Base-by-base conservation (phyloP, 2,113 vertebrate species). In the Urocolius indicus region DNA sequence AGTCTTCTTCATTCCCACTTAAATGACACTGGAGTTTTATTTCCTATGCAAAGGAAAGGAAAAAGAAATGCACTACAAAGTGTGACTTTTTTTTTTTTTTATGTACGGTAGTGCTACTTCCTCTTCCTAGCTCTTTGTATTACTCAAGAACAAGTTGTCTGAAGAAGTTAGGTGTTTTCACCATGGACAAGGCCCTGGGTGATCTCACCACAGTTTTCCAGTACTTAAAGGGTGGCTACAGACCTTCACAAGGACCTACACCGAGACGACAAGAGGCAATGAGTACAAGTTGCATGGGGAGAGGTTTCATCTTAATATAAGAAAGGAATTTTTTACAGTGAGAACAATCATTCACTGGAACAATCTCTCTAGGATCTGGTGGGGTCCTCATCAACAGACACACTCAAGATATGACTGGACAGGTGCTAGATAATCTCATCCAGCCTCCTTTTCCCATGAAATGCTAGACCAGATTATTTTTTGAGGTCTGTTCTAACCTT, bases 71-170 rank as follows among this genome's bases (percentile, higher is more conserved):
- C 34, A 69, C 13, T 72, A 43, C 7, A 75, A 65, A 68, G 41
- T 9, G 12, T 22, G 7, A 24, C 1, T 16, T 24, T 2, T 13
- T 29, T 21, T 22, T 43, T 34, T 20, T 41, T 30, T 13, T 20
- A 46, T 38, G 6, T 21, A 19, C 1, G 0, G 29, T 48, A 36
- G 9, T 7, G 0, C 15, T n/a, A 32, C 11, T 63, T 84, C 16
- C 11, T 89, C 38, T 79, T 48, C 66, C 11, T 57, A 34, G 4
- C 18, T 83, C 16, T 66, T 20, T 67, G 43, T 38, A 89, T 77
- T 71, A 45, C 54, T 74, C 46, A 83, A 65, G 36, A 78, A 43
- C 5, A 46, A 55, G 13, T 27, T 83, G 41, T 52, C 17, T 59
- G 34, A 63, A 67, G 16, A 16, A 80, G 36, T 23, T 34, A 34